Evolutionary conservation across 1,140 invertebrate species (phyloP).

Genomic region (Alviniconcha marisindica): DNA sequence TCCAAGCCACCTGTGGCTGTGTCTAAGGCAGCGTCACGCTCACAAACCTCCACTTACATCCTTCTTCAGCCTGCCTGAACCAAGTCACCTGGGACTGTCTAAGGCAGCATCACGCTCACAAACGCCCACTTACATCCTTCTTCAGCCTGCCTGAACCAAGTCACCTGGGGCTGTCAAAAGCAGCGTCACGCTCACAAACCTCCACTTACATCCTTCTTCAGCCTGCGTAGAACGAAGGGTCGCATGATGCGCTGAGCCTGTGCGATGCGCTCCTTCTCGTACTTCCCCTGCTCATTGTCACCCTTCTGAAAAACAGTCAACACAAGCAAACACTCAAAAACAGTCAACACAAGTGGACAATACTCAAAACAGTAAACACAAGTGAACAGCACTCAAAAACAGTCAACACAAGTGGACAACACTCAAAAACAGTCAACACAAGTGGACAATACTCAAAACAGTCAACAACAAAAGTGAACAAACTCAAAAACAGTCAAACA

Average conservation of each 20-base stretch:
- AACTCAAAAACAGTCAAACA: slow-evolving; percentile 57
- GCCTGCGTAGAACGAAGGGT: slow-evolving; percentile 93
- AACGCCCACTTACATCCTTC: slow-evolving; percentile 76
- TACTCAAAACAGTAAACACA: neutral
- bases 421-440: neutral
- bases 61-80: slow-evolving; percentile 89
- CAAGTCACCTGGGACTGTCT: too few species aligned
- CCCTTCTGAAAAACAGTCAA: slow-evolving; percentile 59
- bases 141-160: too few species aligned
- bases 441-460: slow-evolving; percentile 13
- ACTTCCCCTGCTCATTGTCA: slow-evolving; percentile 76
- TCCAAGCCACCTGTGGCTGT: too few species aligned
- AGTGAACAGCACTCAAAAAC: too few species aligned
- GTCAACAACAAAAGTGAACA: too few species aligned
- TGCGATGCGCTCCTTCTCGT: slow-evolving; percentile 91
- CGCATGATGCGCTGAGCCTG: slow-evolving; percentile 97
- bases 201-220: slow-evolving; percentile 83
- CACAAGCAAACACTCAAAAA: slow-evolving; percentile 16
- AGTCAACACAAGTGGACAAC: slow-evolving; percentile 36
- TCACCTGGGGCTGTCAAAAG: too few species aligned
- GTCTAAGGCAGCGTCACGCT: too few species aligned
- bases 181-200: too few species aligned
- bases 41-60: slow-evolving; percentile 75
- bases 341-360: neutral
- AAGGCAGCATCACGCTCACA: too few species aligned